Evolutionary conservation across 2,888 invertebrate species (phyloP), one percentile per base, ranked within the genome.

Genomic region (Ceraclea dissimilis): DNA sequence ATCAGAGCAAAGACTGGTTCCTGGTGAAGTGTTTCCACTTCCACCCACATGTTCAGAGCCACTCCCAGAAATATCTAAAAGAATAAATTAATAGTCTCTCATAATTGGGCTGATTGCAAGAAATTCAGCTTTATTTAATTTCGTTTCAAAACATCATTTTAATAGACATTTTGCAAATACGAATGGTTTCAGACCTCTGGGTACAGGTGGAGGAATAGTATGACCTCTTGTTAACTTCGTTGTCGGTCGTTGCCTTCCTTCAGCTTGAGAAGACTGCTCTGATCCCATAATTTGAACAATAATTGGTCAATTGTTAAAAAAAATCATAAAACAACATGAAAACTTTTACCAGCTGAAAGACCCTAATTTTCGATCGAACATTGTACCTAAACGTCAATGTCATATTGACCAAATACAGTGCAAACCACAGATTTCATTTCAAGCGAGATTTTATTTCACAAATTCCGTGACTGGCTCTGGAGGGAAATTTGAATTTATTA

Each of bases 1-100:
- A 68, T 92, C 91, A 0, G 90, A 90, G 68, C 93, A 93, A 10
- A 93, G 85, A 65, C 92, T 93, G 0, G 91, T 86, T 0, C 92
- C 90, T 0, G 93, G 93, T 0, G 92, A 92, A 4, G 85, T 85
- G 62, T 85, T 86, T 2, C 87, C 83, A 2, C 85, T 86, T 18
- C 53, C 52, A 8, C 52, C 57, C 6, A 50, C 44, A 21, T 57
- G 52, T 2, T 49, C 52, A 21, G 39, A 46, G 8, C 17, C 22
- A 43, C 53, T 46, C 8, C 17, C 49, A n/a, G 52, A 49, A 20
- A 57, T 34, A 18, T 57, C 57, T 57, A 39, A 55, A 33, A 17
- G 8, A 19, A 26, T 16, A 43, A 4, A n/a, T n/a, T n/a, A n/a
- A 43, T 43, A 43, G 13, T 5, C 17, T 43, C 13, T 43, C 8